phyloP scores from a whole-genome alignment of 2,888 invertebrate species.

The Escarpia spicata region DNA sequence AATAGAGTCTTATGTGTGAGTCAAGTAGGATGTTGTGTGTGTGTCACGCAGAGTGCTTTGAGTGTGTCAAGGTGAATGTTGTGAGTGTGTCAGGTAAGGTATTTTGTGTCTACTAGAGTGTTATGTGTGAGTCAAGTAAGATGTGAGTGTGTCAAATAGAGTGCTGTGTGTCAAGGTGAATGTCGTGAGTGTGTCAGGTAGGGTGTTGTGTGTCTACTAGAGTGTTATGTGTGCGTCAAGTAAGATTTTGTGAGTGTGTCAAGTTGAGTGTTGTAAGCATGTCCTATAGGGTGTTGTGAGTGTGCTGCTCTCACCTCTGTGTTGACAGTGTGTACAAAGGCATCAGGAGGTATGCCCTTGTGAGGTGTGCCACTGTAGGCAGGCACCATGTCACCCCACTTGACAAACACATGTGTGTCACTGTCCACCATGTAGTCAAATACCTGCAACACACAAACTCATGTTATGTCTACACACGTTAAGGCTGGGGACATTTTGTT shows the following conservation, averaged over 20 bases:
- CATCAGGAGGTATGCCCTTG: constrained; percentile 60
- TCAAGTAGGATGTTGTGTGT: no score
- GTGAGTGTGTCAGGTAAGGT: no score
- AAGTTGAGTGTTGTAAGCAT: background rate
- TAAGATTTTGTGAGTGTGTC: background rate
- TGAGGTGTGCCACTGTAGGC: constrained; percentile 59
- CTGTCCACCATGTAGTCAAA: constrained; percentile 63
- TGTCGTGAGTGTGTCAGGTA: background rate
- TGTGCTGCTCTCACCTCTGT: constrained; percentile 50
- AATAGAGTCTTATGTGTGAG: no score
- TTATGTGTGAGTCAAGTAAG: no score
- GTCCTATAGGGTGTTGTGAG: background rate
- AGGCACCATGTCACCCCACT: constrained; percentile 60
- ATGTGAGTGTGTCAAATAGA: no score
- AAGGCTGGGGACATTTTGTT: background rate
- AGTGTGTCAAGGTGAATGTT: no score
- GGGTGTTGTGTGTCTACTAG: background rate
- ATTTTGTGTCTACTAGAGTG: no score
- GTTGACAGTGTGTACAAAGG: constrained; percentile 62
- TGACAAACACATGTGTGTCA: constrained; percentile 59
- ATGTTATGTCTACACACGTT: background rate
- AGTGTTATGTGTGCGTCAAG: background rate
- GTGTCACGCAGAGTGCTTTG: no score
- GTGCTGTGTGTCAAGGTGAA: no score
- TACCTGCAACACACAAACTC: constrained; percentile 47